phyloP scores from a whole-genome alignment of 2,888 invertebrate genomes.

The Trichopria drosophilae region DNA sequence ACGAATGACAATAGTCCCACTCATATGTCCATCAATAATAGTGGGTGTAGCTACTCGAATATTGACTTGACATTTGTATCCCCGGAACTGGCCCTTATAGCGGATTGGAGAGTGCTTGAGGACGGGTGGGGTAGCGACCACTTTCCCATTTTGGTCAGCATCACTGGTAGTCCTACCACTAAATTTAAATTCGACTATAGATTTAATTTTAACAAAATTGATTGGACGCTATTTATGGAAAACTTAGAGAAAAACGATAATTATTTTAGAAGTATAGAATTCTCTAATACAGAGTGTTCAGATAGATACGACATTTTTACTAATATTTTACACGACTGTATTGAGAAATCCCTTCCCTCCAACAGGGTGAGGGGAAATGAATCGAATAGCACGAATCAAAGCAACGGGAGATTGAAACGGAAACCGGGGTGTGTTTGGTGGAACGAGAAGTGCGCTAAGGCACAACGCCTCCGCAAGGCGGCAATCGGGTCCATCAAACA shows the following conservation, averaged over 20 bases:
- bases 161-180: neutral
- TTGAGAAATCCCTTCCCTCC: no score
- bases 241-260: no score
- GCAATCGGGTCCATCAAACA: neutral
- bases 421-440: conserved; percentile 13
- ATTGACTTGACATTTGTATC: conserved; percentile 9
- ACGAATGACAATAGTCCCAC: neutral
- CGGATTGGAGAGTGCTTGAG: conserved; percentile 1
- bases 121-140: conserved; percentile 17
- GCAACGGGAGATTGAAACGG: no score
- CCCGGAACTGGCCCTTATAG: neutral
- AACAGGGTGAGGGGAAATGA: no score
- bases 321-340: neutral
- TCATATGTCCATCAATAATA: neutral
- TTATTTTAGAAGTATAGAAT: conserved; percentile 14
- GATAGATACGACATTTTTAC: conserved; percentile 7
- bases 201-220: conserved; percentile 3
- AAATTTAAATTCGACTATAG: conserved; percentile 8
- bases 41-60: neutral
- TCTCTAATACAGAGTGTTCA: neutral
- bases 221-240: no score
- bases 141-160: conserved; percentile 6
- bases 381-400: no score
- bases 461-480: neutral
- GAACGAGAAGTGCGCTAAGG: conserved; percentile 4